A percentile compares a stretch with the other conserved stretches of the same genome.
These are phyloP conservation scores for Lamellibrachia luymesi DNA, from an alignment of 1,140 invertebrate genomes.

Conservation along the genomic window DNA sequence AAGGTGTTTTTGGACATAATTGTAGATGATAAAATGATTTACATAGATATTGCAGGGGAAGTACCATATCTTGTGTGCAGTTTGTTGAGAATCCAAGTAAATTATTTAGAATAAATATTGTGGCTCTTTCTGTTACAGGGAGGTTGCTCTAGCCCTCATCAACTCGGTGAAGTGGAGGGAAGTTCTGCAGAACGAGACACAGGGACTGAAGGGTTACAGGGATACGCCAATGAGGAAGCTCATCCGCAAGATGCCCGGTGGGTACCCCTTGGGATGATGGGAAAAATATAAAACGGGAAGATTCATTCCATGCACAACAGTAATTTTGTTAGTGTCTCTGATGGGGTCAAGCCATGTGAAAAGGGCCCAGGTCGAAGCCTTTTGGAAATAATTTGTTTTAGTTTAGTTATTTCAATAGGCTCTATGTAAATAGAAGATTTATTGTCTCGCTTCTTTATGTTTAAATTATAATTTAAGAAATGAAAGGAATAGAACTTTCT, in stretches of 20 bases:
- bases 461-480: too few relatives aligned
- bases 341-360: not conserved
- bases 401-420: not conserved
- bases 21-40: too few relatives aligned
- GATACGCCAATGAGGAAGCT: constrained; percentile 61
- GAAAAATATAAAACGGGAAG: not conserved
- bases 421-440: too few relatives aligned
- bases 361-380: not conserved
- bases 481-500: too few relatives aligned
- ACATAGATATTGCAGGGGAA: too few relatives aligned
- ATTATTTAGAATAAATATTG: not conserved
- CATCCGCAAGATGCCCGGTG: constrained; percentile 60
- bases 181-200: constrained; percentile 54
- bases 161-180: constrained; percentile 55
- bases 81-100: too few relatives aligned
- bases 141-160: constrained; percentile 56
- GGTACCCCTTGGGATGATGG: not conserved
- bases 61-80: too few relatives aligned
- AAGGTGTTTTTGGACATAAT: too few relatives aligned
- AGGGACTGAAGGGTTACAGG: constrained; percentile 38
- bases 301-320: not conserved
- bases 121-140: constrained; percentile 41
- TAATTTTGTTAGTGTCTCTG: not conserved
- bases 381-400: not conserved
- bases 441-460: too few relatives aligned